Evolutionary conservation across 2,797 vertebrate genomes (phyloP).

Genomic region (Lycodopsis pacificus): DNA sequence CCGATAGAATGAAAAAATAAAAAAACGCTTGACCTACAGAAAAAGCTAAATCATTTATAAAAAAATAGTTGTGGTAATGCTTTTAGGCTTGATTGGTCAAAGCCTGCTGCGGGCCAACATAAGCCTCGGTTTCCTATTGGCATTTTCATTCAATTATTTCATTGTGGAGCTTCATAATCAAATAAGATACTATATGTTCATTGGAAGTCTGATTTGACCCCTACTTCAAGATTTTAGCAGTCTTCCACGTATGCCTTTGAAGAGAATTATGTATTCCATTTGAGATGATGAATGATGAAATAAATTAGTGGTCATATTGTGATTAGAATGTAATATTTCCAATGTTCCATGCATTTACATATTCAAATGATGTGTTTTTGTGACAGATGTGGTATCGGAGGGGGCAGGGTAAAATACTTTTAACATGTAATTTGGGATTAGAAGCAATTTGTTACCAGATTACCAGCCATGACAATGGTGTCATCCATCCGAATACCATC

Average conservation of each 20-base stretch:
- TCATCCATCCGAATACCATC: too few species aligned
- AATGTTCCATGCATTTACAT: constrained; percentile 9
- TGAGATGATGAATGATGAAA: constrained; percentile 40
- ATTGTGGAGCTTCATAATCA: constrained; percentile 62
- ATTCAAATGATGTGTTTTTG: constrained; percentile 15
- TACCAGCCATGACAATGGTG: background rate
- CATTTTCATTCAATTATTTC: constrained; percentile 72
- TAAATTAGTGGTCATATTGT: constrained; percentile 33
- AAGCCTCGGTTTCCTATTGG: constrained; percentile 56
- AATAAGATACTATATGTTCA: constrained; percentile 61
- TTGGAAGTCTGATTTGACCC: constrained; percentile 55
- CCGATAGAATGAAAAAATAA: constrained; percentile 44
- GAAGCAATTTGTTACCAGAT: background rate
- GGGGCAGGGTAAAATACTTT: background rate
- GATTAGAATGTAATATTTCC: constrained; percentile 44
- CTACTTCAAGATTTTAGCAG: constrained; percentile 47
- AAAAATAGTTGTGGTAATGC: constrained; percentile 61
- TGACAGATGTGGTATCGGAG: constrained; percentile 12
- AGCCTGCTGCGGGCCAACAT: constrained; percentile 38
- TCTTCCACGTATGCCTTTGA: constrained; percentile 30
- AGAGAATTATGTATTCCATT: constrained; percentile 32
- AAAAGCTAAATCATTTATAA: constrained; percentile 44
- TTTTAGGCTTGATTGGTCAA: constrained; percentile 76
- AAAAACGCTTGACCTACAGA: constrained; percentile 52
- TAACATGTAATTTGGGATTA: background rate